A percentile compares a stretch with the other conserved stretches of the same genome.
phyloP scores from a whole-genome alignment of 1,140 invertebrate species.

The Sitophilus oryzae region DNA sequence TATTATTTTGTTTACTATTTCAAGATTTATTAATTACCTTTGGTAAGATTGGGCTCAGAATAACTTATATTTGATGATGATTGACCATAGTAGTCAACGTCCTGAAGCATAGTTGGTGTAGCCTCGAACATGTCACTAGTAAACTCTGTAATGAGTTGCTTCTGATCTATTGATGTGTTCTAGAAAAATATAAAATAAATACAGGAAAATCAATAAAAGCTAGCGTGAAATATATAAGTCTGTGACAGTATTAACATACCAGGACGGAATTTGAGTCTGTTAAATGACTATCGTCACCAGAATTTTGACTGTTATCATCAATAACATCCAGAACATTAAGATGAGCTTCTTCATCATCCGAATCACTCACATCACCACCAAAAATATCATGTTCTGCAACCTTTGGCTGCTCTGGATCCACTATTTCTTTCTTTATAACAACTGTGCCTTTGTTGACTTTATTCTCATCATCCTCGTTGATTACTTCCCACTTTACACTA shows the following conservation, averaged over 20 bases:
- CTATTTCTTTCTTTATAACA: conserved; percentile 51
- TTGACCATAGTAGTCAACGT: conserved; percentile 40
- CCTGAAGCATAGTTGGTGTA: conserved; percentile 34
- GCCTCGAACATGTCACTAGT: conserved; percentile 42
- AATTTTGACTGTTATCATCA: conserved; percentile 71
- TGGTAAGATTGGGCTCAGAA: conserved; percentile 33
- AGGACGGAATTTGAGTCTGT: conserved; percentile 69
- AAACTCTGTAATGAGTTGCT: conserved; percentile 42
- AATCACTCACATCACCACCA: conserved; percentile 80
- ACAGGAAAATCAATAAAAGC: conserved; percentile 8
- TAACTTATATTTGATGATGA: conserved; percentile 34
- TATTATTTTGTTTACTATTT: conserved; percentile 6
- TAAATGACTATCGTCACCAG: conserved; percentile 66
- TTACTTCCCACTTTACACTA: conserved; percentile 84
- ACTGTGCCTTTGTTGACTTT: conserved; percentile 54
- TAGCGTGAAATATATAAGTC: background rate
- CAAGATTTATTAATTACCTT: conserved; percentile 32
- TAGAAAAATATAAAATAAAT: conserved; percentile 18
- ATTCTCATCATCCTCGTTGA: conserved; percentile 82
- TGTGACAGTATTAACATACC: conserved; percentile 5
- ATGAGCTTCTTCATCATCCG: conserved; percentile 66
- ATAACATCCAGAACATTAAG: conserved; percentile 66
- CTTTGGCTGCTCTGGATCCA: conserved; percentile 42
- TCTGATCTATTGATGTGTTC: conserved; percentile 34
- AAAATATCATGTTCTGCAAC: conserved; percentile 77